Percentiles rank a stretch among this genome's conserved stretches.
Conservation (phyloP, 92 coral and sea anemone species). For the Pocillopora grandis region DNA sequence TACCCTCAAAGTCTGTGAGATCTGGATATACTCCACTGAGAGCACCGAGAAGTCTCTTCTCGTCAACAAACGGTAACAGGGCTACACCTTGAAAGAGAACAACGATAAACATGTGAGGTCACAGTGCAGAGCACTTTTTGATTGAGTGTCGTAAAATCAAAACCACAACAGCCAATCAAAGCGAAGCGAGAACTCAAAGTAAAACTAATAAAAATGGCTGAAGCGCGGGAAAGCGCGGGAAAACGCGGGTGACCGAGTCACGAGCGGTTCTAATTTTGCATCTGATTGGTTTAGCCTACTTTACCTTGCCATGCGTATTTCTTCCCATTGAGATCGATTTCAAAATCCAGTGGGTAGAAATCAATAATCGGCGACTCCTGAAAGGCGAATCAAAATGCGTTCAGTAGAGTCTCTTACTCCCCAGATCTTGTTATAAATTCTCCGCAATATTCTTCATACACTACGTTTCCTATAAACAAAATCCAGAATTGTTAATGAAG, state of each 20-base stretch:
- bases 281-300: not conserved
- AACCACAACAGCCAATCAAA: too few species aligned
- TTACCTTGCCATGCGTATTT: conserved; percentile 99
- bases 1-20: conserved; percentile 78
- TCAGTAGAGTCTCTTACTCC: too few species aligned
- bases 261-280: too few species aligned
- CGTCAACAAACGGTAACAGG: conserved; percentile 95
- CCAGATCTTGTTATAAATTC: too few species aligned
- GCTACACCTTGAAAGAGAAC: conserved; percentile 75
- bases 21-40: conserved; percentile 86
- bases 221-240: too few species aligned
- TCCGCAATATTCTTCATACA: too few species aligned
- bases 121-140: too few species aligned
- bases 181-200: too few species aligned
- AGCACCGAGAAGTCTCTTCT: conserved; percentile 77
- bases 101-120: not conserved
- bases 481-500: too few species aligned
- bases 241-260: not conserved
- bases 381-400: not conserved
- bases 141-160: too few species aligned
- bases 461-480: too few species aligned
- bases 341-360: conserved; percentile 96
- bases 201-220: too few species aligned
- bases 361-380: conserved; percentile 98
- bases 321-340: conserved; percentile 95